Conservation (phyloP, 2,113 vertebrate genomes). For the Phaethornis superciliosus region DNA sequence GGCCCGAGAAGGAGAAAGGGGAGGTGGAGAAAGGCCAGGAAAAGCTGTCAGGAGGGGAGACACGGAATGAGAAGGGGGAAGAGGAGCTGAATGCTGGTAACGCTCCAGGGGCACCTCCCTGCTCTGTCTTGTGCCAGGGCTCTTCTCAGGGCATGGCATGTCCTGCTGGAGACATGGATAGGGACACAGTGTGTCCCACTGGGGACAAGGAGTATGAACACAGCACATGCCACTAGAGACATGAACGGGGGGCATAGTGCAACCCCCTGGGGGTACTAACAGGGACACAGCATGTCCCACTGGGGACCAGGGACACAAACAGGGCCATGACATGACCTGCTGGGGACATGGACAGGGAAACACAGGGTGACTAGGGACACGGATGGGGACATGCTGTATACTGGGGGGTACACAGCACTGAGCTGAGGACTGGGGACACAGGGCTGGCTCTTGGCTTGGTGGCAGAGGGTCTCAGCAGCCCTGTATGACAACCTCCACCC, state of each 20-base stretch:
- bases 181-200: background rate
- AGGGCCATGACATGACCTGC: too few species aligned
- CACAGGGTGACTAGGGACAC: background rate
- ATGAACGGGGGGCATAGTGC: background rate
- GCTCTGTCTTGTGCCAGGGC: background rate
- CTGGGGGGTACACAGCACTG: background rate
- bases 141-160: fast-evolving
- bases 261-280: too few species aligned
- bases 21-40: slow-evolving; percentile 76
- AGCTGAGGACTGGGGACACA: background rate
- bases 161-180: background rate
- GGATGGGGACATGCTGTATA: background rate
- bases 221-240: background rate
- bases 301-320: background rate
- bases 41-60: slow-evolving; percentile 71
- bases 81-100: slow-evolving; percentile 64
- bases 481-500: background rate
- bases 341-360: background rate
- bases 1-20: slow-evolving; percentile 64
- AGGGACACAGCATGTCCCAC: background rate
- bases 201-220: background rate
- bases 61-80: slow-evolving; percentile 70
- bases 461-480: background rate
- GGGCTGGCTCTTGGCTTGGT: background rate
- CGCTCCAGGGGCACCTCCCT: fast-evolving